Percentiles rank a stretch among this genome's conserved stretches.
Conservation (phyloP, 23 tunicate species). For the Phallusia fumigata region DNA sequence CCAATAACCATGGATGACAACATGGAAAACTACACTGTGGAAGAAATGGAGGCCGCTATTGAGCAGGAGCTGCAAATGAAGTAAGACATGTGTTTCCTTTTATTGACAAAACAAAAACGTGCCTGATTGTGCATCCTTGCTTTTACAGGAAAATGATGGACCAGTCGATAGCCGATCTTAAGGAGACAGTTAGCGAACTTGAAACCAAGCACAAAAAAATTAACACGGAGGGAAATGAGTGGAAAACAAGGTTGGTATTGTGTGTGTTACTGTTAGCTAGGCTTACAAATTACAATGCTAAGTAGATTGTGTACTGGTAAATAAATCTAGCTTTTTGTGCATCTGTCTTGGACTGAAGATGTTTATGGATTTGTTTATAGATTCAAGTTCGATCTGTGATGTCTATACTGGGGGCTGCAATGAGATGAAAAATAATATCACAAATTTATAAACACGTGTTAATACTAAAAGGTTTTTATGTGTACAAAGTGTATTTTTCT, state of each 20-base stretch:
- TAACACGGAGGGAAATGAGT: slow-evolving; percentile 76
- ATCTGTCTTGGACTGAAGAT: no score
- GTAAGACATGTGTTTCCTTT: slow-evolving; percentile 6
- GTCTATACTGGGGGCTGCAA: no score
- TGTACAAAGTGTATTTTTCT: no score
- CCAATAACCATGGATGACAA: background rate
- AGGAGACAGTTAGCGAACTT: slow-evolving; percentile 53
- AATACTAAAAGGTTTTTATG: no score
- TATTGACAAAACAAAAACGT: background rate
- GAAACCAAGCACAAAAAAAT: slow-evolving; percentile 47
- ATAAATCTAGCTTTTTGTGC: no score
- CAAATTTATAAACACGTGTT: no score
- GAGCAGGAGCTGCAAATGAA: slow-evolving; percentile 72
- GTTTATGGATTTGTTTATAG: no score
- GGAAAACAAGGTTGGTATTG: slow-evolving; percentile 59
- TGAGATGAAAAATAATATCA: no score
- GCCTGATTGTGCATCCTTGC: no score
- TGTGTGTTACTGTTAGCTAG: background rate
- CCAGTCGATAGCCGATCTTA: slow-evolving; percentile 52
- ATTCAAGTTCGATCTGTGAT: no score
- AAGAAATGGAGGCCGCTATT: slow-evolving; percentile 60
- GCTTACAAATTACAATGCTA: background rate
- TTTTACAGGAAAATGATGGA: slow-evolving; percentile 71
- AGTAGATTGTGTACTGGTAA: background rate
- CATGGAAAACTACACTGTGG: slow-evolving; percentile 50